Evolutionary conservation across 2,888 invertebrate species (phyloP).

Genomic region (Spisula solida): DNA sequence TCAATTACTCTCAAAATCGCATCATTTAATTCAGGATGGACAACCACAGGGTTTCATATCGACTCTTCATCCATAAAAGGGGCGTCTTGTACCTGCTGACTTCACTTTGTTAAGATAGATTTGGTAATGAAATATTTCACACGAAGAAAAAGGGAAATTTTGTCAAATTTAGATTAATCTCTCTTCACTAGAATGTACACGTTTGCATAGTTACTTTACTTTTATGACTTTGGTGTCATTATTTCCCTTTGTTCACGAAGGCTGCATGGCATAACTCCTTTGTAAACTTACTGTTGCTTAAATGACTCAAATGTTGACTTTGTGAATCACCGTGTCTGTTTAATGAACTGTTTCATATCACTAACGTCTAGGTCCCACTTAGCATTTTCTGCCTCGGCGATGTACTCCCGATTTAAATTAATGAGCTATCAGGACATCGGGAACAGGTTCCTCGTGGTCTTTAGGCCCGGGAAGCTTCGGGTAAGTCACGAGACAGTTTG

Average conservation of each 20-base stretch:
- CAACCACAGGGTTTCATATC: not conserved
- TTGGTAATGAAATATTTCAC: slow-evolving; percentile 14
- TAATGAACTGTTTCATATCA: not conserved
- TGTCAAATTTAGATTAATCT: not conserved
- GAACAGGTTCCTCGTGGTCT: too few species aligned
- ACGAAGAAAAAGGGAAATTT: not conserved
- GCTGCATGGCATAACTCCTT: not conserved
- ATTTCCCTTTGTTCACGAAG: not conserved
- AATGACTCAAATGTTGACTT: not conserved
- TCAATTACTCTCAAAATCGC: not conserved
- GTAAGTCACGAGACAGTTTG: too few species aligned
- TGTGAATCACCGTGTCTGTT: not conserved
- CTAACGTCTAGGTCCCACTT: too few species aligned
- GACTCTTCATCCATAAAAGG: not conserved
- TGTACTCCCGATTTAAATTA: too few species aligned
- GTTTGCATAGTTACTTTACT: not conserved
- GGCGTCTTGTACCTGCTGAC: slow-evolving; percentile 17
- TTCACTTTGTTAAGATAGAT: not conserved
- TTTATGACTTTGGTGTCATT: slow-evolving; percentile 3
- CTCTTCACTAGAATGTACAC: not conserved
- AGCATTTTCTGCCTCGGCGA: too few species aligned
- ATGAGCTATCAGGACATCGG: too few species aligned
- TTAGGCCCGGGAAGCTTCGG: too few species aligned
- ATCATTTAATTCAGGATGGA: not conserved
- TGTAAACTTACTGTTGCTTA: not conserved